Evolutionary conservation across 2,797 vertebrate genomes (phyloP), one percentile per base, ranked within the genome.

Genomic region (Labroides dimidiatus): DNA sequence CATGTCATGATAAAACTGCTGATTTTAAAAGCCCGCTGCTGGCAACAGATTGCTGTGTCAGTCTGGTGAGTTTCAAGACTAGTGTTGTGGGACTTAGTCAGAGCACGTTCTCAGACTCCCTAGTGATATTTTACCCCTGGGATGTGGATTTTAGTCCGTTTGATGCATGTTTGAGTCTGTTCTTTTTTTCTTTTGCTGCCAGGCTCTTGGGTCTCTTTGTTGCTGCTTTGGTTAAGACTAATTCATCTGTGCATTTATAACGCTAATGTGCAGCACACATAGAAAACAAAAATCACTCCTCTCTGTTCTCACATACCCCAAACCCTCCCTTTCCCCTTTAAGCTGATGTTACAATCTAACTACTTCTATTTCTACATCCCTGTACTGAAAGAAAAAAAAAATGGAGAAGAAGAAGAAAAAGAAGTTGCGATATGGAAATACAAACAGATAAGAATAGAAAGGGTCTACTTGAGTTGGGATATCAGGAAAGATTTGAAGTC

Each of bases 401-500:
- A n/a, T n/a, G n/a, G n/a, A n/a, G n/a, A n/a, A 70, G 63, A 20
- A 47, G 4, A 37, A 10, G 33, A 50, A 49, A 69, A 65, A 23
- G 48, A 8, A 36, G 11, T 20, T 45, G 24, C 11, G 61, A 62
- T 19, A 57, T 10, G 24, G 1, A 62, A 72, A 80, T 80, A 65
- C 23, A 69, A 65, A 74, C 12, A 59, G 44, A 69, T 57, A 64
- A 67, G 63, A 33, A 62, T 53, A 49, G 37, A 71, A 83, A 75
- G 55, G 47, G 64, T 78, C 45, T 57, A 70, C 69, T 86, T 91
- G 74, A 84, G 57, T 64, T 72, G 54, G 88, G 85, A 91, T 92
- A 85, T 86, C 52, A 57, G 69, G 67, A 73, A 68, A 87, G 86
- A 90, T 91, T 84, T 88, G 59, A 80, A 88, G 90, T 88, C 74